Evolutionary conservation across 2,113 vertebrate species (phyloP).

Genomic region (Pyxicephalus adspersus): DNA sequence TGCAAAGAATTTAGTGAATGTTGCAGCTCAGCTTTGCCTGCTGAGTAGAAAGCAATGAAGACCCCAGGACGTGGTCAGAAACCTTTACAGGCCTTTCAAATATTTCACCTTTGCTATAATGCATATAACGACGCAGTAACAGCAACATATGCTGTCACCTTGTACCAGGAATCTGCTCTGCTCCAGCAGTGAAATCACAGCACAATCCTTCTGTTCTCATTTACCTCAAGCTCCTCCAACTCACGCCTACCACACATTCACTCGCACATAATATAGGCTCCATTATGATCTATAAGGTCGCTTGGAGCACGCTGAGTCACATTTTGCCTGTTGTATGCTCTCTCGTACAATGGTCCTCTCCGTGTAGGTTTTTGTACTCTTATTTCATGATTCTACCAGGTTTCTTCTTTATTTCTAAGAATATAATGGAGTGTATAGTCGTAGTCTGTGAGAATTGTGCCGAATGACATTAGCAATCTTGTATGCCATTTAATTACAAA

Average conservation of each 20-base stretch:
- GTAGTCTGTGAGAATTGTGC: constrained; percentile 1
- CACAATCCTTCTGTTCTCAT: constrained; percentile 11
- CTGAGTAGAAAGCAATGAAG: too few relatives aligned
- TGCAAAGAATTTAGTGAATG: too few relatives aligned
- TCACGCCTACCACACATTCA: constrained; percentile 25
- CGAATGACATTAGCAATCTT: background rate
- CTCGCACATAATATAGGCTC: constrained; percentile 5
- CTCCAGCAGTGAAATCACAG: constrained; percentile 2
- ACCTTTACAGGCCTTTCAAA: too few relatives aligned
- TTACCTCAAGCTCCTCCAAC: background rate
- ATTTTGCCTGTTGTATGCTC: background rate
- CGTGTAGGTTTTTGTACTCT: constrained; percentile 7
- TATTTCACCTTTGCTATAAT: background rate
- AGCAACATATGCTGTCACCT: background rate
- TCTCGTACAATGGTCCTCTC: background rate
- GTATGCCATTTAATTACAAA: constrained; percentile 28
- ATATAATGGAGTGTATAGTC: constrained; percentile 28
- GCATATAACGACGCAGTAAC: background rate
- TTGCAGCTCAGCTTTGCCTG: too few relatives aligned
- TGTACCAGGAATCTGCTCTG: background rate
- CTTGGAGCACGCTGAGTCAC: constrained; percentile 3
- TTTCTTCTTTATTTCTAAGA: constrained; percentile 3
- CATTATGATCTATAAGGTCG: background rate
- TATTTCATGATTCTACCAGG: background rate
- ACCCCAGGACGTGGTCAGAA: too few relatives aligned